Conservation (phyloP, 2,888 invertebrate genomes). For the Lasioglossum lativentre region DNA sequence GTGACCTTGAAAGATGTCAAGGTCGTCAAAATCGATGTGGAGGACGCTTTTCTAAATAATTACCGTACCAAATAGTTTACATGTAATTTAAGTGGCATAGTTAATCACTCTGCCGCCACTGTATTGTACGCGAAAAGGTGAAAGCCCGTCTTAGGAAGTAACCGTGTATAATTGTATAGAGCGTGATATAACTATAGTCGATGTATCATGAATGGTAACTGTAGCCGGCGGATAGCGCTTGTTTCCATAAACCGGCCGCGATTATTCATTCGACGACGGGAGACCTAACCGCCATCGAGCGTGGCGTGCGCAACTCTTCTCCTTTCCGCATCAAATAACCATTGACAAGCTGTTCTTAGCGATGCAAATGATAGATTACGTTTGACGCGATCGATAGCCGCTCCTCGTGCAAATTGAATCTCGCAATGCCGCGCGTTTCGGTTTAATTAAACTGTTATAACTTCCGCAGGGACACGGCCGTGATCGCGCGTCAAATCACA, state of each 20-base stretch:
- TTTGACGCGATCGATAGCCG: conserved; percentile 20
- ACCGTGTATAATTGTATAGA: no score
- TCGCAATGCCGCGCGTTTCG: not conserved
- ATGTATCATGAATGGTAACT: conserved; percentile 17
- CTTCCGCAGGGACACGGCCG: not conserved
- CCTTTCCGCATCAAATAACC: conserved; percentile 22
- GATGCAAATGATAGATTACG: conserved; percentile 17
- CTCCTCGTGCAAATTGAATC: conserved; percentile 26
- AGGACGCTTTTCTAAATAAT: no score
- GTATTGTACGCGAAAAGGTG: no score
- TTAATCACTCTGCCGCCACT: no score
- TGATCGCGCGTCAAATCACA: not conserved
- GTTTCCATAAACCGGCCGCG: conserved; percentile 43
- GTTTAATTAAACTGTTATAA: conserved; percentile 47
- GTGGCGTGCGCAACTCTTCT: not conserved
- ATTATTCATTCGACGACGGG: conserved; percentile 40
- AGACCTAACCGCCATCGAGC: not conserved
- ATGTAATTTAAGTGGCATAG: no score
- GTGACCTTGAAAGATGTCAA: no score
- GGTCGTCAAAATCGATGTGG: no score
- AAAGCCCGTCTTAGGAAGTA: no score
- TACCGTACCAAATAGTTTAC: no score
- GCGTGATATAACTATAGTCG: not conserved
- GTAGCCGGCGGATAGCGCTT: not conserved
- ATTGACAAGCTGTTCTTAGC: not conserved